These are phyloP conservation scores for Papilio polyxenes DNA, from an alignment of 1,140 invertebrate genomes.

Conservation along the genomic window DNA sequence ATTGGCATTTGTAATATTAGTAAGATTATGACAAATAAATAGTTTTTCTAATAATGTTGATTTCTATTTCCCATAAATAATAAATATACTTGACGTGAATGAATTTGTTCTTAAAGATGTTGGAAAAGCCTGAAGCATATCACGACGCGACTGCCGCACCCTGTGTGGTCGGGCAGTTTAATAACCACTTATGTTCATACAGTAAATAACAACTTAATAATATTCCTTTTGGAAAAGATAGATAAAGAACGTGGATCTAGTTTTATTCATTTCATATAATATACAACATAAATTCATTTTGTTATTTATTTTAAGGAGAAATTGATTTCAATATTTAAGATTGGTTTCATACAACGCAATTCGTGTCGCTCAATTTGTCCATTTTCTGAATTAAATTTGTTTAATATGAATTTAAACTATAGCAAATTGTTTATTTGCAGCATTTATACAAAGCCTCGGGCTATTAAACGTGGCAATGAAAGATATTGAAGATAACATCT, in stretches of 20 bases:
- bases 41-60: too few species aligned
- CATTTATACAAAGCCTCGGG: not conserved
- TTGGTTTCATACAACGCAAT: not conserved
- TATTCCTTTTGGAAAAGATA: not conserved
- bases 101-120: constrained; percentile 51
- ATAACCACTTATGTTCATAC: constrained; percentile 56
- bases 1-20: too few species aligned
- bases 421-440: not conserved
- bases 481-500: not conserved
- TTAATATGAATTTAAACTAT: too few species aligned
- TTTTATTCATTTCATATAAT: too few species aligned
- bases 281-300: too few species aligned
- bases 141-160: constrained; percentile 55
- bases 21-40: too few species aligned
- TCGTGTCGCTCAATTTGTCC: too few species aligned
- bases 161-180: constrained; percentile 67
- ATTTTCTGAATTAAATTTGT: too few species aligned
- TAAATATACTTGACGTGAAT: constrained; percentile 7
- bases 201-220: constrained; percentile 39
- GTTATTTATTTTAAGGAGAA: not conserved
- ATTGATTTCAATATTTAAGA: not conserved
- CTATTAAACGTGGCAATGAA: not conserved
- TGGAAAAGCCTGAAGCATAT: constrained; percentile 52
- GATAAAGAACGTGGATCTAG: not conserved
- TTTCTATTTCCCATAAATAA: not conserved